phyloP scores from a whole-genome alignment of 2,888 invertebrate genomes.

The Latrodectus hesperus region DNA sequence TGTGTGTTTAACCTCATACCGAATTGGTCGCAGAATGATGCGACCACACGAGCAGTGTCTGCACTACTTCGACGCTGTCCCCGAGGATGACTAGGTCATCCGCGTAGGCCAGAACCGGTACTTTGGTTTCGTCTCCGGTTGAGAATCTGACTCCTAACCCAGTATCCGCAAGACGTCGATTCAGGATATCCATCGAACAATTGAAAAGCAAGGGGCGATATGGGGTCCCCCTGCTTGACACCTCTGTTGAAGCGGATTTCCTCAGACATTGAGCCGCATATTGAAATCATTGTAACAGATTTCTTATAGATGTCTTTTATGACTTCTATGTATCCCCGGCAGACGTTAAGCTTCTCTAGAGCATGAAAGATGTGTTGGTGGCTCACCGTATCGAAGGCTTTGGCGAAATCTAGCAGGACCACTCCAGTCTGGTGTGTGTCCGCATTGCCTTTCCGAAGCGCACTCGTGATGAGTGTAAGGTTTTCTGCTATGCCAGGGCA shows the following conservation, averaged over 20 bases:
- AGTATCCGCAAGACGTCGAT: neutral
- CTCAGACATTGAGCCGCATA: too few relatives aligned
- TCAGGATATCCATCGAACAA: neutral
- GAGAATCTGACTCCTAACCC: neutral
- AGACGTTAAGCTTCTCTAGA: neutral
- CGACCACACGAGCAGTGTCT: too few relatives aligned
- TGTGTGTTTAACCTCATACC: neutral
- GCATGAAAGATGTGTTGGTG: neutral
- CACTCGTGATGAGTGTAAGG: neutral
- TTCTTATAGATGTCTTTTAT: too few relatives aligned
- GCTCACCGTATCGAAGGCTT: neutral
- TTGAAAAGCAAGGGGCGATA: neutral
- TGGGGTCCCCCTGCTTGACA: neutral
- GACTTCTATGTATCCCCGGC: neutral
- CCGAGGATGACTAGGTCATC: too few relatives aligned
- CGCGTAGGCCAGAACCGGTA: too few relatives aligned
- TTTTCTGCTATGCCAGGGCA: neutral
- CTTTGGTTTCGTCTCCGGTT: too few relatives aligned
- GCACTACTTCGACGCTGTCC: too few relatives aligned
- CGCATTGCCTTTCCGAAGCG: neutral
- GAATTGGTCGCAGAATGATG: neutral
- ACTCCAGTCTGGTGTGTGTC: neutral
- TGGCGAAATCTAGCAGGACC: neutral
- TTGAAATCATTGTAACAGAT: too few relatives aligned
- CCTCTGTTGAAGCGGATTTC: too few relatives aligned